Conservation (phyloP, 2,888 invertebrate species). For the Macrostomum cliftonense region DNA sequence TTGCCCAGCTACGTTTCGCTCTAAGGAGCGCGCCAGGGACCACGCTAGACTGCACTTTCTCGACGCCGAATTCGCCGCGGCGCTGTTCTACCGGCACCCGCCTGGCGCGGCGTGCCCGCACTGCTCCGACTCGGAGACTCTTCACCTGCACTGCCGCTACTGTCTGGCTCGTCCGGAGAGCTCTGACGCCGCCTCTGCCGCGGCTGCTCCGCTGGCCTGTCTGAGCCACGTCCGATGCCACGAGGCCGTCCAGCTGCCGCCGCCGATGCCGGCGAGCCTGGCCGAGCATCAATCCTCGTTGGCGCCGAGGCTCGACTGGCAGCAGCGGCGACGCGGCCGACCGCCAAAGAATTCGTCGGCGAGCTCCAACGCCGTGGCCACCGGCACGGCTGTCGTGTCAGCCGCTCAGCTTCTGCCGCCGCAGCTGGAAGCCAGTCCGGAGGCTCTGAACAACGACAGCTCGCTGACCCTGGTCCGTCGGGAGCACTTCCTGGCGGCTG, state of each 20-base stretch:
- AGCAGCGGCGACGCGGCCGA: slow-evolving; percentile 63
- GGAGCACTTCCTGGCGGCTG: slow-evolving; percentile 4
- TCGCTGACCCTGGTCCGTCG: neutral
- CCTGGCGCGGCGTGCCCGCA: slow-evolving; percentile 1
- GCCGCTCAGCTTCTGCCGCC: slow-evolving; percentile 9
- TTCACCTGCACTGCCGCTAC: slow-evolving; percentile 1
- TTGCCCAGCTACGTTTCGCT: slow-evolving; percentile 33
- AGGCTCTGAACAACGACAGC: slow-evolving; percentile 1
- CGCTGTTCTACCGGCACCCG: slow-evolving; percentile 6
- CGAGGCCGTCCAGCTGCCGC: slow-evolving; percentile 43
- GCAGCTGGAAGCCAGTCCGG: slow-evolving; percentile 19
- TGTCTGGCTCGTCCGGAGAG: slow-evolving; percentile 75
- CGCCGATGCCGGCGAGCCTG: slow-evolving; percentile 6
- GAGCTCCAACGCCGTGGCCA: too few species aligned
- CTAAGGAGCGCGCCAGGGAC: slow-evolving; percentile 53
- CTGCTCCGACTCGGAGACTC: neutral
- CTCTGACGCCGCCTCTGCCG: slow-evolving; percentile 48
- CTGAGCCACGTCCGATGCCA: slow-evolving; percentile 71
- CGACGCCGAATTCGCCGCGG: slow-evolving; percentile 1
- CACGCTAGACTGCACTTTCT: slow-evolving; percentile 47
- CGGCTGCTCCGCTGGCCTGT: slow-evolving; percentile 38
- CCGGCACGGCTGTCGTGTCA: too few species aligned
- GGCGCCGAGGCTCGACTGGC: slow-evolving; percentile 8
- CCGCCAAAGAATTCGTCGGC: slow-evolving; percentile 67
- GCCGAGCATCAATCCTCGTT: slow-evolving; percentile 40